phyloP scores from a whole-genome alignment of 2,888 invertebrate species.

The Orthosia cruda region DNA sequence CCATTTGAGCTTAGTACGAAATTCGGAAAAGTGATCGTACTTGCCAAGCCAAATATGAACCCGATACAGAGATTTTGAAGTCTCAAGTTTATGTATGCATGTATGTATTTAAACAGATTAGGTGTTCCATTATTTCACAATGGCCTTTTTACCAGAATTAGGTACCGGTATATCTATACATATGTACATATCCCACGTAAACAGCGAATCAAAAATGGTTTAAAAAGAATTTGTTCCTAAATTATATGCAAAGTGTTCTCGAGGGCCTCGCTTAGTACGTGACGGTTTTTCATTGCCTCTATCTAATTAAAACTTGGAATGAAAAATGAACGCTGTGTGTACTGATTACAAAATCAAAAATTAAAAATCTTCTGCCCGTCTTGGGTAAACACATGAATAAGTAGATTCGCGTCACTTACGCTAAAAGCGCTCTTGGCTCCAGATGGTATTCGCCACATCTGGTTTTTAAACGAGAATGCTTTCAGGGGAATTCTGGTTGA shows the following conservation, averaged over 20 bases:
- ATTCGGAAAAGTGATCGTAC: no score
- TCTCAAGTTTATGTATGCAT: no score
- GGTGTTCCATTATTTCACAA: not conserved
- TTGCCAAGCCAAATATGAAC: no score
- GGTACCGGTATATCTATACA: not conserved
- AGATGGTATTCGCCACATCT: conserved; percentile 61
- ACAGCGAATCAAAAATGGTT: conserved; percentile 33
- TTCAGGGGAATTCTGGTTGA: conserved; percentile 47
- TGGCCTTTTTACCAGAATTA: not conserved
- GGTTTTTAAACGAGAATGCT: conserved; percentile 64
- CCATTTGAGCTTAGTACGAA: no score
- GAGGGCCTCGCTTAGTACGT: conserved; percentile 59
- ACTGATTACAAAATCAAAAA: conserved; percentile 64
- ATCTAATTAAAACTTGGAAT: conserved; percentile 67
- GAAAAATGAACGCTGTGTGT: conserved; percentile 64
- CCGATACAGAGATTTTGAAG: no score
- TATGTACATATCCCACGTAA: conserved; percentile 6
- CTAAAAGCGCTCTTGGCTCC: conserved; percentile 59
- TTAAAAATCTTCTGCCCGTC: conserved; percentile 45
- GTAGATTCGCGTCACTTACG: conserved; percentile 55
- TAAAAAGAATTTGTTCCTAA: conserved; percentile 50
- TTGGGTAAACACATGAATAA: conserved; percentile 61
- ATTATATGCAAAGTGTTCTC: conserved; percentile 64
- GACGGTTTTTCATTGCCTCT: conserved; percentile 64
- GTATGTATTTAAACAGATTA: no score